These are phyloP conservation scores for Pelodiscus sinensis DNA, from an alignment of 2,113 vertebrate species.

Conservation along the genomic window DNA sequence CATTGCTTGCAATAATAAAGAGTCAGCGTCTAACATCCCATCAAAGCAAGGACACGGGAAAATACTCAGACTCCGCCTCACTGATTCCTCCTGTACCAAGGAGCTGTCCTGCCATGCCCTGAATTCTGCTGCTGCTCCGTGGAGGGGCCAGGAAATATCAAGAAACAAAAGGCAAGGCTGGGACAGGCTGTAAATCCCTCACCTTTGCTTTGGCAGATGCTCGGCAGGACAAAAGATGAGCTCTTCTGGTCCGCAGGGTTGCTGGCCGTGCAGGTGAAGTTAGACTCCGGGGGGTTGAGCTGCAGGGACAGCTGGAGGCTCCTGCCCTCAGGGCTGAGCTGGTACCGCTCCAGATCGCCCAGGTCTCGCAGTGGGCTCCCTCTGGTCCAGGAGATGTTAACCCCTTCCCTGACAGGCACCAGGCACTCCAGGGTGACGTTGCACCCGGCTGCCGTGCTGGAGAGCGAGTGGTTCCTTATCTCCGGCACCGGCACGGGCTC, in stretches of 20 bases:
- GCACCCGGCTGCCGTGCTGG: constrained; percentile 23
- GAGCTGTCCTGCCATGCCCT: background rate
- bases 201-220: background rate
- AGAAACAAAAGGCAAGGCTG: background rate
- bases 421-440: constrained; percentile 54
- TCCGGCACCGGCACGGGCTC: constrained; percentile 27
- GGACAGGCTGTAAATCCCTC: background rate
- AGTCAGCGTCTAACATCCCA: background rate
- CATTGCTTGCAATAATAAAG: background rate
- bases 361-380: background rate
- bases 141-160: background rate
- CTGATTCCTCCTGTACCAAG: background rate
- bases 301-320: constrained; percentile 23
- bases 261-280: constrained; percentile 52
- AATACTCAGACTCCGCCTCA: background rate
- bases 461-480: constrained; percentile 14
- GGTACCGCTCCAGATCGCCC: background rate
- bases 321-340: background rate
- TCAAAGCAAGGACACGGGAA: background rate
- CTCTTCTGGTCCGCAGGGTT: constrained; percentile 27
- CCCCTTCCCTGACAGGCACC: background rate
- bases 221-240: background rate
- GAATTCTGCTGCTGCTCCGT: background rate
- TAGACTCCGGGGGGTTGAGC: background rate
- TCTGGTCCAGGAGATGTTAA: constrained; percentile 41